Percentiles rank a stretch among this genome's conserved stretches.
Evolutionary conservation across 2,797 vertebrate genomes (phyloP).

Genomic region (Dallia pectoralis): DNA sequence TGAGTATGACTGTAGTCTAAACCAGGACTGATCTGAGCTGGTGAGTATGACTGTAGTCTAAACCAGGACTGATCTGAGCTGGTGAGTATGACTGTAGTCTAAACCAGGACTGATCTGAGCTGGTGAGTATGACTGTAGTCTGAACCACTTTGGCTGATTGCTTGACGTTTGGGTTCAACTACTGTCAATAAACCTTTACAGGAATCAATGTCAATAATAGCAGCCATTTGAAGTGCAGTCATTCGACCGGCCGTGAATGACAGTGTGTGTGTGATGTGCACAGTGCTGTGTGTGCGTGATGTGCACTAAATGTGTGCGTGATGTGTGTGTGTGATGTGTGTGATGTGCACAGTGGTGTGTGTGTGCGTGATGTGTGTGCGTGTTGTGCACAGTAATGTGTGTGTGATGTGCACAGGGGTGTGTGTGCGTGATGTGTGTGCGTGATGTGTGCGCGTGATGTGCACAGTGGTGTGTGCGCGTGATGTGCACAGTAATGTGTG

Average conservation of each 20-base stretch:
- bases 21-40: neutral
- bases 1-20: neutral
- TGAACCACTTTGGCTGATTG: neutral
- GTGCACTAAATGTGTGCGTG: no score
- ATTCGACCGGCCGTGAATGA: conserved; percentile 1
- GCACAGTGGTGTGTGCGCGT: no score
- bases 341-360: conserved; percentile 22
- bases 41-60: neutral
- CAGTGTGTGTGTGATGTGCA: conserved; percentile 31
- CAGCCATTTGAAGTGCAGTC: neutral
- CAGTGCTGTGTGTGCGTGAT: no score
- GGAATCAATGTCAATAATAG: no score
- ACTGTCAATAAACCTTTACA: neutral
- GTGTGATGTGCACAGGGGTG: conserved; percentile 22
- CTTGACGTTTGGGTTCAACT: neutral
- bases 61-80: neutral
- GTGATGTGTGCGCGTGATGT: no score
- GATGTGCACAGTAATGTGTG: no score
- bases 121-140: neutral
- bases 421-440: no score
- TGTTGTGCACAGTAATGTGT: no score
- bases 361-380: no score
- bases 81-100: neutral
- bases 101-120: no score
- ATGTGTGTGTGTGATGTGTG: no score